phyloP scores from a whole-genome alignment of 2,113 vertebrate genomes.

The Dicrurus megarhynchus region DNA sequence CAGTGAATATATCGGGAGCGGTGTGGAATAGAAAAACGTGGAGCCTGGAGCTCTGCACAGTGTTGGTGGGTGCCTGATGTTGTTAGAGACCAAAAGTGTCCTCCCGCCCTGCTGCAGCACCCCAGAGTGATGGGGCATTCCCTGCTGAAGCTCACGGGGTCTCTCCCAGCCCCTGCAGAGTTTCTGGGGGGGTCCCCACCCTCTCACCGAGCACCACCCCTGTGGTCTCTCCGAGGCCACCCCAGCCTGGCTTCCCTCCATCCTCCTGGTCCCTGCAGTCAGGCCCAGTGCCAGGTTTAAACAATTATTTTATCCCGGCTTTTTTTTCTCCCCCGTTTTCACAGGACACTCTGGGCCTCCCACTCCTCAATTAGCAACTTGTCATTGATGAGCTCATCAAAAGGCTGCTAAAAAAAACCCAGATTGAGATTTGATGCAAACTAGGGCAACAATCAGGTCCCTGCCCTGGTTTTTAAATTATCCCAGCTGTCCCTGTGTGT shows the following conservation, averaged over 20 bases:
- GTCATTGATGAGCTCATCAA: neutral
- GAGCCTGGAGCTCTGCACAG: accelerated
- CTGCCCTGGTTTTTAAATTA: neutral
- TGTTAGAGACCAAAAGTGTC: neutral
- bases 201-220: accelerated
- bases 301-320: neutral
- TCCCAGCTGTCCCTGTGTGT: neutral
- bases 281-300: neutral
- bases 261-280: neutral
- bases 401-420: neutral
- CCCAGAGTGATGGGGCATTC: accelerated
- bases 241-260: neutral
- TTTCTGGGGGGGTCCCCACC: neutral
- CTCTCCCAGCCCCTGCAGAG: neutral
- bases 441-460: constrained; percentile 26
- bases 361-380: neutral
- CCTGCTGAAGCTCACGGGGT: accelerated
- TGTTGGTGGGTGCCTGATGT: too few species aligned
- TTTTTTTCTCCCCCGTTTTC: neutral
- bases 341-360: neutral
- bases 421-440: neutral
- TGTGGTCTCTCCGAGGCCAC: neutral
- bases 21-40: neutral
- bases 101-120: neutral
- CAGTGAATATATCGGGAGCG: neutral